Evolutionary conservation across 2,888 invertebrate genomes (phyloP).

Genomic region (Drosophila hawaiiensis): DNA sequence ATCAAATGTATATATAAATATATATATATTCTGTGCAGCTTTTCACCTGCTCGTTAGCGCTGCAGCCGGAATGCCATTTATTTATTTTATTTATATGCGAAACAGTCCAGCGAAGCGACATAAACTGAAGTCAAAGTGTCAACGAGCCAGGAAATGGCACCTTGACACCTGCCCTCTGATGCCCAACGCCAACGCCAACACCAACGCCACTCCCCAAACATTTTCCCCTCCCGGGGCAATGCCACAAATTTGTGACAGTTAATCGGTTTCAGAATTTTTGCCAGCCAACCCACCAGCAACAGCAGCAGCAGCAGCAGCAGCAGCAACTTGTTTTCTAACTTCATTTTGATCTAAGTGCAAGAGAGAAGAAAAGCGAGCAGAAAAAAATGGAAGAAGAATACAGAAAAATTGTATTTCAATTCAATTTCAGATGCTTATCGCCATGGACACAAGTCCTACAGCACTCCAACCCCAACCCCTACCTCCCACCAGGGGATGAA

Average conservation of each 20-base stretch:
- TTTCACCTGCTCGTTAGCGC: constrained; percentile 69
- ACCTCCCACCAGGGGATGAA: constrained; percentile 1
- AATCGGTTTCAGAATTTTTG: constrained; percentile 24
- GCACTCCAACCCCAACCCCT: neutral
- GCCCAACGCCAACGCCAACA: neutral
- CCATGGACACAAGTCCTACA: constrained; percentile 31
- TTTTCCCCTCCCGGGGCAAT: too few species aligned
- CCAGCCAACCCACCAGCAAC: neutral
- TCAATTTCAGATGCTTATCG: constrained; percentile 72
- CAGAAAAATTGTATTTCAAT: constrained; percentile 70
- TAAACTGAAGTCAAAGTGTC: constrained; percentile 45
- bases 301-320: neutral
- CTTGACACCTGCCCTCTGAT: constrained; percentile 40
- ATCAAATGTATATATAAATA: neutral
- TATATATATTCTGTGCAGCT: constrained; percentile 9
- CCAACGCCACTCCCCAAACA: neutral
- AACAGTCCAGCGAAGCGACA: neutral
- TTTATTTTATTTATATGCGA: neutral
- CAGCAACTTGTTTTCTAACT: constrained; percentile 33
- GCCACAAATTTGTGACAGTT: constrained; percentile 38
- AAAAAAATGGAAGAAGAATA: neutral
- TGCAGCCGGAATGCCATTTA: constrained; percentile 3
- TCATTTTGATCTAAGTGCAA: constrained; percentile 67
- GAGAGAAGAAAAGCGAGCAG: neutral
- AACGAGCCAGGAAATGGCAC: constrained; percentile 48